phyloP scores from a whole-genome alignment of 1,140 invertebrate genomes.

The Pseudachorutes palmiensis region DNA sequence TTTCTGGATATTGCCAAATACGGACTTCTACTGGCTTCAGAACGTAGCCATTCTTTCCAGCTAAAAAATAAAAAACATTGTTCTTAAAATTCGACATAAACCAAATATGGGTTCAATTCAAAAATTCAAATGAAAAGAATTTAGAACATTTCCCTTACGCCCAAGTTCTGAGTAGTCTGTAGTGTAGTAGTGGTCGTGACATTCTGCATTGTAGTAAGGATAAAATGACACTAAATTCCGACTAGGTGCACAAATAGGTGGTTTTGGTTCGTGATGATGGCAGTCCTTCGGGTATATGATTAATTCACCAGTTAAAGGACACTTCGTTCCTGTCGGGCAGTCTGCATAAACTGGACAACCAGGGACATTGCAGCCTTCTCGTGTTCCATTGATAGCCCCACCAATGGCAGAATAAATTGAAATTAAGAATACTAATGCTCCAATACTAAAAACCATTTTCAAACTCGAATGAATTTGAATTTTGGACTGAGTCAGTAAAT shows the following conservation, averaged over 20 bases:
- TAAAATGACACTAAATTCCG: not conserved
- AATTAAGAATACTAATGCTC: too few relatives aligned
- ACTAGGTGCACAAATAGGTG: not conserved
- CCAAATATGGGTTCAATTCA: not conserved
- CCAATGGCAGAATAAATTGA: too few relatives aligned
- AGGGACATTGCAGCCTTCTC: not conserved
- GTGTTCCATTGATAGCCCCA: not conserved
- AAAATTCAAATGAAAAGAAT: not conserved
- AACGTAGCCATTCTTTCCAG: not conserved
- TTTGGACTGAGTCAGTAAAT: too few relatives aligned
- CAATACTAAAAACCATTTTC: too few relatives aligned
- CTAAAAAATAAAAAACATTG: not conserved
- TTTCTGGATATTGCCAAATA: not conserved
- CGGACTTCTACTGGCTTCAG: not conserved
- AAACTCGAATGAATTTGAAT: too few relatives aligned
- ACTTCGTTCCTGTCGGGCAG: not conserved
- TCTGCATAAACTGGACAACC: not conserved
- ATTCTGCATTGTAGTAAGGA: not conserved
- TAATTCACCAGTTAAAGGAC: not conserved
- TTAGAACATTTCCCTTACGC: not conserved
- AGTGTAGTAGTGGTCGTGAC: not conserved
- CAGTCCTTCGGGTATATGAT: not conserved
- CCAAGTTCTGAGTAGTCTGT: not conserved
- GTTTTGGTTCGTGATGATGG: not conserved
- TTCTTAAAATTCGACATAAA: not conserved